Percentiles rank a stretch among this genome's conserved stretches.
phyloP scores from a whole-genome alignment of 1,140 invertebrate genomes.

The Eueides isabella region DNA sequence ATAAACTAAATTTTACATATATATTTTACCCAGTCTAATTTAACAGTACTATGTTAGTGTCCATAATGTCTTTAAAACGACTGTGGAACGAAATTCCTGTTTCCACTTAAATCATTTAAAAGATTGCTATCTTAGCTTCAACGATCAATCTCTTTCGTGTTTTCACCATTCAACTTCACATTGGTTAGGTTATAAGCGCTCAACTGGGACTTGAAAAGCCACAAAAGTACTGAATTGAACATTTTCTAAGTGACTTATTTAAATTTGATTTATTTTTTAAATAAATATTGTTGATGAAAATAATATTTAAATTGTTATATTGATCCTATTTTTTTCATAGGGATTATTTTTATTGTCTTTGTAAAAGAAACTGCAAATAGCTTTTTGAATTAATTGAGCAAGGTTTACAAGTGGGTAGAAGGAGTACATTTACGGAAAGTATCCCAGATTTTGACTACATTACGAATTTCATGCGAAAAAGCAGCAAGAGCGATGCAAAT shows the following conservation, averaged over 20 bases:
- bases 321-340: no score
- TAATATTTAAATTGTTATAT: no score
- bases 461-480: no score
- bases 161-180: not conserved
- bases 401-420: no score
- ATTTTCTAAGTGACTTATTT: not conserved
- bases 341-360: no score
- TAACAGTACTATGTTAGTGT: not conserved
- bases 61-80: not conserved
- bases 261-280: not conserved
- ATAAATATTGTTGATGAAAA: not conserved
- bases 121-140: constrained; percentile 7
- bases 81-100: not conserved
- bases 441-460: no score
- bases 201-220: not conserved
- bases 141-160: constrained; percentile 8
- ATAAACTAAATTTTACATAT: not conserved
- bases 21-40: not conserved
- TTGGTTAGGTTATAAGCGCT: not conserved
- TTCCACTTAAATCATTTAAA: constrained; percentile 6
- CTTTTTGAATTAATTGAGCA: no score
- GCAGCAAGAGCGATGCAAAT: no score
- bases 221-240: not conserved
- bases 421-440: no score
- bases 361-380: no score